Conservation (phyloP, 1,140 invertebrate species). For the Homalodisca vitripennis region DNA sequence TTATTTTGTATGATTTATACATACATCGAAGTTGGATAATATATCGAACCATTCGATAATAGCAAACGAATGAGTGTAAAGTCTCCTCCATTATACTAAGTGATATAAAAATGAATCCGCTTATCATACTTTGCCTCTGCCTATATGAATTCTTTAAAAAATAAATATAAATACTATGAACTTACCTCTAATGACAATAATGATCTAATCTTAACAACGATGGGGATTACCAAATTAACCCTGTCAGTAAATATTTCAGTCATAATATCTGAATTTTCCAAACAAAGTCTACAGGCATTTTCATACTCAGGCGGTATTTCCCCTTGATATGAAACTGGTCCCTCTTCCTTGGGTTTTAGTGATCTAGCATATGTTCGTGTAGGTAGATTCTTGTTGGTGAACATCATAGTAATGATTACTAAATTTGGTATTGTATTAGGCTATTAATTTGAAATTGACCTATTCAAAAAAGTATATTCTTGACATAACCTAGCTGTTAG, state of each 20-base stretch:
- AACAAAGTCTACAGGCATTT: constrained; percentile 17
- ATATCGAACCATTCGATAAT: too few species aligned
- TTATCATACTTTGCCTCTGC: background rate
- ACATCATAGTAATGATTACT: too few species aligned
- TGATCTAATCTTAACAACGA: background rate
- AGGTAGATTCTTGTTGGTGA: too few species aligned
- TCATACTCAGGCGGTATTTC: constrained; percentile 25
- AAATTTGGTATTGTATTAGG: too few species aligned
- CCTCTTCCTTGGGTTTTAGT: background rate
- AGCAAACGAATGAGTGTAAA: too few species aligned
- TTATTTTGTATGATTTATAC: background rate
- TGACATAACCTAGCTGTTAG: too few species aligned
- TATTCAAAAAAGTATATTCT: too few species aligned
- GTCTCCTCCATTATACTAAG: background rate
- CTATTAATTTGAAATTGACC: too few species aligned
- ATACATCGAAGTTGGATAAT: background rate
- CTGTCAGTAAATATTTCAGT: background rate
- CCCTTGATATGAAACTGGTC: background rate
- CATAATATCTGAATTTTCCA: constrained; percentile 4
- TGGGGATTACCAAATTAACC: background rate
- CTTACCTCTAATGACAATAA: constrained; percentile 18
- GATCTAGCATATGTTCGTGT: background rate
- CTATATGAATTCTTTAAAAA: background rate
- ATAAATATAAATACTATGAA: background rate
- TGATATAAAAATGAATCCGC: background rate